Base-by-base conservation (phyloP, 2,888 invertebrate genomes). In the Drosophila aldrichi region DNA sequence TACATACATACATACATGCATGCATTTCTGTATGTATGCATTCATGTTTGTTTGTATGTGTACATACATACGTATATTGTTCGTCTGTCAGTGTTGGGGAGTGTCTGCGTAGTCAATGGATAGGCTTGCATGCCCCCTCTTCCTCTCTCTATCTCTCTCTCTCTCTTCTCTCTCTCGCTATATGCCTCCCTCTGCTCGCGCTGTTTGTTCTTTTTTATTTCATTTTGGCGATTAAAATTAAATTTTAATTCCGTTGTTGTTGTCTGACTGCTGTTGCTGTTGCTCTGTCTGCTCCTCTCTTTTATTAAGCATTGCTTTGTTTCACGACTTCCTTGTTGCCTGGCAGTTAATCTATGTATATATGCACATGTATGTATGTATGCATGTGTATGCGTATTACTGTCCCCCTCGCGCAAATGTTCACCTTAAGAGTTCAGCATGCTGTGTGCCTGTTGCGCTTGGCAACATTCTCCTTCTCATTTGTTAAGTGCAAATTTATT, bases 221-320 rank as follows among this genome's bases (percentile, higher is more conserved):
- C 79, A 79, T 87, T 89, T 84, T 84, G 85, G 82, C 79, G 85
- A 89, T 84, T 84, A 84, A 84, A 84, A 84, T 84, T 89, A 74
- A 89, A 87, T 72, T 89, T 89, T 84, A 89, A 89, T 89, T 89
- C 82, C 69, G 59, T 60, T 72, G 70, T 70, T 77, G 70, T 48
- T 66, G 68, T 70, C 71, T 68, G 79, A 46, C 70, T 72, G 72
- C 48, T 65, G 32, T 32, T 32, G 68, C 87, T 59, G n/a, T 16
- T 51, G 12, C 32, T 51, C 62, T 70, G 58, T 63, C 44, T 62
- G 68, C 57, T 46, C 60, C 57, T 58, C 73, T 60, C 54, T 76
- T 63, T 72, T 68, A 87, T 71, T 81, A 74, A 74, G 74, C 82
- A 76, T 73, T 79, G 85, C 88, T 84, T 89, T 85, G 82, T 88